Conservation (phyloP, 2,113 vertebrate species). For the Xenopus laevis region DNA sequence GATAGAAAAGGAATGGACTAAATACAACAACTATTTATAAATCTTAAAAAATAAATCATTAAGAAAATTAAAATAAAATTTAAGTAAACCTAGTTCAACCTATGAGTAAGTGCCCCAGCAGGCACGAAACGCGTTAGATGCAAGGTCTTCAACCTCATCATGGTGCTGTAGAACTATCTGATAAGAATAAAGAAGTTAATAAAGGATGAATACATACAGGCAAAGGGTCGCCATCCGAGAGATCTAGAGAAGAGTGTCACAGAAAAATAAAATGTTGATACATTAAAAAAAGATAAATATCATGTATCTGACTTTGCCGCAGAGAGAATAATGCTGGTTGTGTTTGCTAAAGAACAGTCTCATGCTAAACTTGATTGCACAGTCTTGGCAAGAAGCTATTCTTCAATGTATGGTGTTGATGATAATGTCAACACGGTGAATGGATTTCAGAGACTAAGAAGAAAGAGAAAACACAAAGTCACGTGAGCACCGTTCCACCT, state of each 20-base stretch:
- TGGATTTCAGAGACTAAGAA: slow-evolving; percentile 66
- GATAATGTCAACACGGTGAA: slow-evolving; percentile 25
- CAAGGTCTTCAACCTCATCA: slow-evolving; percentile 76
- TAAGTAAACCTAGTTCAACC: too few relatives aligned
- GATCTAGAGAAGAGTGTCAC: slow-evolving; percentile 5
- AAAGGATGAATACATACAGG: slow-evolving; percentile 27
- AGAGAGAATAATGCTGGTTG: slow-evolving; percentile 56
- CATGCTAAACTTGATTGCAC: slow-evolving; percentile 31
- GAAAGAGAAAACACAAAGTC: slow-evolving; percentile 57
- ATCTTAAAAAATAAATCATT: too few relatives aligned
- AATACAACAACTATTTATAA: too few relatives aligned
- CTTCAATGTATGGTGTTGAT: slow-evolving; percentile 68
- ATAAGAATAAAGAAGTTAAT: slow-evolving; percentile 47
- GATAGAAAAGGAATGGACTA: too few relatives aligned
- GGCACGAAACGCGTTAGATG: too few relatives aligned
- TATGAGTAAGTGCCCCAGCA: too few relatives aligned
- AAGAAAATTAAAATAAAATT: too few relatives aligned
- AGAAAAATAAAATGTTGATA: neutral
- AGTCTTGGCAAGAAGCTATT: slow-evolving; percentile 73
- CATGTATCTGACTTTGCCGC: slow-evolving; percentile 44
- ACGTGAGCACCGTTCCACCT: fast-evolving
- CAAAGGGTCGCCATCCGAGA: neutral
- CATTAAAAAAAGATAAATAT: neutral
- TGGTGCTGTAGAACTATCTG: slow-evolving; percentile 69
- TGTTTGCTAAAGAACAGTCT: neutral